phyloP scores from a whole-genome alignment of 2,797 vertebrate species.

The Cephalopachus bancanus region DNA sequence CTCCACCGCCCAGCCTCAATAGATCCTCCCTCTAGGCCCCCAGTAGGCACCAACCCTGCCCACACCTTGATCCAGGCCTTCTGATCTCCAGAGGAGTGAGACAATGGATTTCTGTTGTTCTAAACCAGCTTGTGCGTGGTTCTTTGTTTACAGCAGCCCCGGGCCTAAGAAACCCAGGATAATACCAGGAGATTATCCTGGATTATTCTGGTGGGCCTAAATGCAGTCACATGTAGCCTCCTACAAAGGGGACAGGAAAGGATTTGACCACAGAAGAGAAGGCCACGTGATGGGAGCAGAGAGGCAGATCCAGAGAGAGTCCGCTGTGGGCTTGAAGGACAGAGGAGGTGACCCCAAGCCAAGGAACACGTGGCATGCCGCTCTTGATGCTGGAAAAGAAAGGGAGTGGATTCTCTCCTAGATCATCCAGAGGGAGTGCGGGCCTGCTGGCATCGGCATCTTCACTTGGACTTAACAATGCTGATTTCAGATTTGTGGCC shows the following conservation, averaged over 20 bases:
- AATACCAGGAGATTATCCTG: not conserved
- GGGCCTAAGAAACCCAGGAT: not conserved
- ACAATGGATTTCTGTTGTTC: not conserved
- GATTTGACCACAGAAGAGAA: too few species aligned
- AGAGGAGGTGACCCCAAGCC: not conserved
- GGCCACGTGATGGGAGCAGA: not conserved
- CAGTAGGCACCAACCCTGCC: too few species aligned
- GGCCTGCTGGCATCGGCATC: too few species aligned
- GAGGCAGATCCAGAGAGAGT: not conserved
- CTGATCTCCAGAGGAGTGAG: not conserved
- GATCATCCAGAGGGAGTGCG: accelerated
- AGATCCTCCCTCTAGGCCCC: too few species aligned
- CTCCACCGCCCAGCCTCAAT: too few species aligned
- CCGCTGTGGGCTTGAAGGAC: accelerated
- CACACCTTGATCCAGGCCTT: not conserved
- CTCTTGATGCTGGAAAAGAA: accelerated
- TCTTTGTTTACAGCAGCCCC: not conserved
- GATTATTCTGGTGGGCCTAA: not conserved
- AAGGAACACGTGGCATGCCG: too few species aligned
- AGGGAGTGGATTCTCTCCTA: not conserved
- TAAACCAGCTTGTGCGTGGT: not conserved
- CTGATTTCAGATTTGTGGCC: not conserved
- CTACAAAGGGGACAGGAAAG: not conserved
- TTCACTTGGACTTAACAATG: not conserved
- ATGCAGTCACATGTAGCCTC: not conserved